Percentiles rank a stretch among this genome's conserved stretches.
These are phyloP conservation scores for Sebastes vulpes DNA, from an alignment of 2,797 vertebrate species.

Conservation along the genomic window DNA sequence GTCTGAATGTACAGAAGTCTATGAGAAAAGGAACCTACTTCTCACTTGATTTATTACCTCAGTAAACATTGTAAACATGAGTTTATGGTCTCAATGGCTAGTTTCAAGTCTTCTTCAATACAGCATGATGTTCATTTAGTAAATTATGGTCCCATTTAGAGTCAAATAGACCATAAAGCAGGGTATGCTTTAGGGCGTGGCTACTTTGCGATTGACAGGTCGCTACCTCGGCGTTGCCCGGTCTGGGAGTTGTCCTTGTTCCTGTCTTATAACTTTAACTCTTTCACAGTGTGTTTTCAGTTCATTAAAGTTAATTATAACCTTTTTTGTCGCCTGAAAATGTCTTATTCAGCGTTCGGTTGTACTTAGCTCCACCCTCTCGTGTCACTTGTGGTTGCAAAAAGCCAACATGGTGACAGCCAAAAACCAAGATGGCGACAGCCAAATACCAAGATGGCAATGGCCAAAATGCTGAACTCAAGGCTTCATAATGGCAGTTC, in stretches of 20 bases:
- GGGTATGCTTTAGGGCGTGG: neutral
- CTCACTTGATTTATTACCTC: neutral
- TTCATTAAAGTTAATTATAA: neutral
- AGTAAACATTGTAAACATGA: neutral
- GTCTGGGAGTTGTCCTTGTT: neutral
- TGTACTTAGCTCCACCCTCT: too few relatives aligned
- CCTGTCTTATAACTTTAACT: neutral
- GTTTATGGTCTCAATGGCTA: neutral
- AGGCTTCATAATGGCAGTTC: neutral
- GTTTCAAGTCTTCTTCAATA: neutral
- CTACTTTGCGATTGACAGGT: neutral
- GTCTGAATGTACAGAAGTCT: neutral
- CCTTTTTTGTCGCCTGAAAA: neutral
- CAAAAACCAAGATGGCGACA: too few relatives aligned
- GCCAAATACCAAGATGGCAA: too few relatives aligned
- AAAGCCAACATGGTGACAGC: neutral
- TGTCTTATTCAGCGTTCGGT: neutral
- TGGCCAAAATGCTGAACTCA: neutral
- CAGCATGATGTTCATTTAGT: neutral
- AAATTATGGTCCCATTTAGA: neutral
- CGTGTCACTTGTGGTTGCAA: neutral
- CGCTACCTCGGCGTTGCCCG: rapidly evolving
- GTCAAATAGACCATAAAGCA: neutral
- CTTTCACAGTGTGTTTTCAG: neutral
- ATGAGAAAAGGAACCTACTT: rapidly evolving